Percentiles rank a stretch among this genome's conserved stretches.
These are phyloP conservation scores for Hedychridium roseum DNA, from an alignment of 2,888 invertebrate species.

Conservation along the genomic window DNA sequence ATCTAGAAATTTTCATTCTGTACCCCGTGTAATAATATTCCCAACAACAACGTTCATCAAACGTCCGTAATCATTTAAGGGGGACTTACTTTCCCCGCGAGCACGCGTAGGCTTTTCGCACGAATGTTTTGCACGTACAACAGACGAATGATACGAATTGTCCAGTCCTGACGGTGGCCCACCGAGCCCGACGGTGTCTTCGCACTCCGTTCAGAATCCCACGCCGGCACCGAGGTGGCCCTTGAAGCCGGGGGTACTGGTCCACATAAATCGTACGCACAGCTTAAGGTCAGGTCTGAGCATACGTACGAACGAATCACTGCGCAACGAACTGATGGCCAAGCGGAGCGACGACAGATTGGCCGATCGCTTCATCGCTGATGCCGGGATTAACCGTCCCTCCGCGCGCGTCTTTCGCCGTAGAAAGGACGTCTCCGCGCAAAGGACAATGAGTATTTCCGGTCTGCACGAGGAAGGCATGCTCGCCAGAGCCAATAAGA, in stretches of 20 bases:
- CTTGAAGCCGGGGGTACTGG: constrained; percentile 85
- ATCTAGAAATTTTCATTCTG: too few species aligned
- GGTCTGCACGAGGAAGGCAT: constrained; percentile 52
- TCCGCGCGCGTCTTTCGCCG: constrained; percentile 45
- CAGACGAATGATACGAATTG: too few species aligned
- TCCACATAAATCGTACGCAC: constrained; percentile 86
- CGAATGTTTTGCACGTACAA: too few species aligned
- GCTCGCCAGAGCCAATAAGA: constrained; percentile 58
- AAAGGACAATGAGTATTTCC: constrained; percentile 14
- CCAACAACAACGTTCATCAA: too few species aligned
- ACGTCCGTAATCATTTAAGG: too few species aligned
- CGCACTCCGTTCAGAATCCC: constrained; percentile 48
- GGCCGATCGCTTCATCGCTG: constrained; percentile 28
- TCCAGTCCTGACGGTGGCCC: constrained; percentile 66
- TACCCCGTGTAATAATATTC: too few species aligned
- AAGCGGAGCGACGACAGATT: constrained; percentile 22
- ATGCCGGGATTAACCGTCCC: constrained; percentile 17
- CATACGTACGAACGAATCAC: constrained; percentile 44
- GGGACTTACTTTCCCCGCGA: too few species aligned
- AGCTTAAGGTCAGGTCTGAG: constrained; percentile 66
- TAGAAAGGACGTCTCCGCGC: constrained; percentile 30
- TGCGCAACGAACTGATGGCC: constrained; percentile 33
- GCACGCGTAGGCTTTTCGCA: too few species aligned
- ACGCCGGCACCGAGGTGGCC: constrained; percentile 81
- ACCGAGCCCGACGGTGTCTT: constrained; percentile 56